phyloP scores from a whole-genome alignment of 1,140 invertebrate genomes.

The Drosophila suzukii region DNA sequence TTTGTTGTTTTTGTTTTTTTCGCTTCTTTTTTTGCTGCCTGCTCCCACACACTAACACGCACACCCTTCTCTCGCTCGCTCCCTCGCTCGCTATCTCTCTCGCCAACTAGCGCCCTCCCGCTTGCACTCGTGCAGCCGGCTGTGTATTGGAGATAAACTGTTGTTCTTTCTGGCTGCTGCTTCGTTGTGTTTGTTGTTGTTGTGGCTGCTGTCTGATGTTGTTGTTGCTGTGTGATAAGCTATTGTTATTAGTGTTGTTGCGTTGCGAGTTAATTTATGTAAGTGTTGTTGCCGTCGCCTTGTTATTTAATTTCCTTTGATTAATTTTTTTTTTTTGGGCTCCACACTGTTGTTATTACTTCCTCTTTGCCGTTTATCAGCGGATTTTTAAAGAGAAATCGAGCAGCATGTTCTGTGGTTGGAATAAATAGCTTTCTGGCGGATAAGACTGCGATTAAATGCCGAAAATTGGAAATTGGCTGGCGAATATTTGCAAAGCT shows the following conservation, averaged over 20 bases:
- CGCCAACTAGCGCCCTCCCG: neutral
- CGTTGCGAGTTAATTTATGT: constrained; percentile 52
- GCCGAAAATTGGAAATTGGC: constrained; percentile 2
- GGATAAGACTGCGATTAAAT: constrained; percentile 6
- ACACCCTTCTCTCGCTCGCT: constrained; percentile 9
- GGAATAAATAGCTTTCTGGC: neutral
- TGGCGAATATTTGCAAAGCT: constrained; percentile 22
- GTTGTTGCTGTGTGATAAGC: constrained; percentile 62
- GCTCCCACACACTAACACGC: constrained; percentile 20
- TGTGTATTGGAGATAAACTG: constrained; percentile 42
- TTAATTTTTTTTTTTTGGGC: constrained; percentile 50
- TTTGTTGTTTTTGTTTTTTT: constrained; percentile 15
- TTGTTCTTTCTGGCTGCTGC: constrained; percentile 48
- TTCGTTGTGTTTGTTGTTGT: constrained; percentile 4
- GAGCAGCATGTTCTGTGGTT: constrained; percentile 3
- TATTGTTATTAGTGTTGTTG: constrained; percentile 67
- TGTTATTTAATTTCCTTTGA: constrained; percentile 73
- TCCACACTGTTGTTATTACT: constrained; percentile 21
- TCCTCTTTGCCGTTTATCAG: constrained; percentile 32
- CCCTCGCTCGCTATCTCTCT: neutral
- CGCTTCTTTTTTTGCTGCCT: neutral
- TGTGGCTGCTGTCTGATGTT: constrained; percentile 4
- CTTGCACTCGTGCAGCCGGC: constrained; percentile 40
- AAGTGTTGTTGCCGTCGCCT: constrained; percentile 55
- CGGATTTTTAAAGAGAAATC: constrained; percentile 16